Evolutionary conservation across 1,140 invertebrate genomes (phyloP).

Genomic region (Watersipora subatra): DNA sequence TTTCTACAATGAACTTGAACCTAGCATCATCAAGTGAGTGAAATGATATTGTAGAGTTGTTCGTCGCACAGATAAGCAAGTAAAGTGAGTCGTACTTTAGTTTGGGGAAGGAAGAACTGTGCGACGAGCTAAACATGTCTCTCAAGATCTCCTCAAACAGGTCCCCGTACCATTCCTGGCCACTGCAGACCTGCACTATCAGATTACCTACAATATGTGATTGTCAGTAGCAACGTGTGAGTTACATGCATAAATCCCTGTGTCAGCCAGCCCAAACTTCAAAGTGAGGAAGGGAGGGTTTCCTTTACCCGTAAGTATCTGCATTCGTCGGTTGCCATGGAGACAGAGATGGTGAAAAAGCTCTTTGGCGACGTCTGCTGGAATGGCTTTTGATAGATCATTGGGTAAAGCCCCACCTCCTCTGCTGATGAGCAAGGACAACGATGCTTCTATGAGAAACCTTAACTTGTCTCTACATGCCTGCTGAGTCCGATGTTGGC

Average conservation of each 20-base stretch:
- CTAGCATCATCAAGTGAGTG: too few species aligned
- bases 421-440: slow-evolving; percentile 57
- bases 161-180: slow-evolving; percentile 72
- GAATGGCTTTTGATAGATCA: slow-evolving; percentile 21
- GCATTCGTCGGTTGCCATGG: slow-evolving; percentile 48
- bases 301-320: slow-evolving; percentile 46
- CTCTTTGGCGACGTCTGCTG: slow-evolving; percentile 45
- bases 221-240: too few species aligned
- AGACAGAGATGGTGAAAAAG: slow-evolving; percentile 58
- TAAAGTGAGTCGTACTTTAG: background rate
- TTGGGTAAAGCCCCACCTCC: slow-evolving; percentile 43
- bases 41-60: too few species aligned
- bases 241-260: too few species aligned
- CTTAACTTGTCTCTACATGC: slow-evolving; percentile 24
- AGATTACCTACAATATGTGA: slow-evolving; percentile 58
- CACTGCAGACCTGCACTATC: slow-evolving; percentile 61
- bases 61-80: too few species aligned
- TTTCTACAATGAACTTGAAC: too few species aligned
- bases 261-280: too few species aligned
- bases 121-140: slow-evolving; percentile 60
- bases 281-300: too few species aligned
- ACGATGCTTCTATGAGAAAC: slow-evolving; percentile 60
- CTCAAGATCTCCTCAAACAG: slow-evolving; percentile 67
- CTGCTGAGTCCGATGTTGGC: slow-evolving; percentile 2
- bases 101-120: slow-evolving; percentile 53